Percentiles rank a stretch among this genome's conserved stretches.
Evolutionary conservation across 2,888 invertebrate species (phyloP).

Genomic region (Agrilus biguttatus): DNA sequence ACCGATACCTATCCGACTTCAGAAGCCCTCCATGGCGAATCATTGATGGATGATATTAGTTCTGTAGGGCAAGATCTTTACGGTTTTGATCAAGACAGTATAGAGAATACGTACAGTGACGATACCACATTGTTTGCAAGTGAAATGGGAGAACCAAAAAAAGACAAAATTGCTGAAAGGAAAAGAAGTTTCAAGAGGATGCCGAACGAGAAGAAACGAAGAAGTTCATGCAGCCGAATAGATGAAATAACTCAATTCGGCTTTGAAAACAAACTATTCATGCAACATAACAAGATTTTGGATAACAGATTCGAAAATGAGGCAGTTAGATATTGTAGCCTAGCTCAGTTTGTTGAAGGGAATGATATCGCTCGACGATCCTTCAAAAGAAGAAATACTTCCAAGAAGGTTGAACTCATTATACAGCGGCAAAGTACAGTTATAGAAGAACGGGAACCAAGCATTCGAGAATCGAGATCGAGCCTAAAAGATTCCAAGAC

Average conservation of each 20-base stretch:
- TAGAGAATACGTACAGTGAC: constrained; percentile 47
- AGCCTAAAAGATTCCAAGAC: constrained; percentile 11
- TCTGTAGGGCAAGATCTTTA: constrained; percentile 49
- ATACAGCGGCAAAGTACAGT: constrained; percentile 25
- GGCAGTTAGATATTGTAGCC: constrained; percentile 57
- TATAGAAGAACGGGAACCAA: constrained; percentile 25
- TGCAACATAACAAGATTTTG: constrained; percentile 29
- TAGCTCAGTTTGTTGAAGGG: constrained; percentile 72
- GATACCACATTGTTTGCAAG: constrained; percentile 53
- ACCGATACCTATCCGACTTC: constrained; percentile 58
- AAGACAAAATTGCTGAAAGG: constrained; percentile 40
- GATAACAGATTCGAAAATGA: constrained; percentile 30
- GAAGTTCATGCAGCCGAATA: constrained; percentile 26
- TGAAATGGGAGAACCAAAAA: constrained; percentile 25
- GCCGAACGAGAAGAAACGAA: constrained; percentile 26
- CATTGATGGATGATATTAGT: constrained; percentile 64
- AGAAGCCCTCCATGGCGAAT: constrained; percentile 65
- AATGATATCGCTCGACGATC: constrained; percentile 70
- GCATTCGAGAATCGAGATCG: neutral
- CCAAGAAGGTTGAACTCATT: constrained; percentile 31
- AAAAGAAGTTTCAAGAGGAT: constrained; percentile 40
- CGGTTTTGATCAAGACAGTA: constrained; percentile 44
- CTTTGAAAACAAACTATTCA: constrained; percentile 58
- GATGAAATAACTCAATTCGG: constrained; percentile 48
- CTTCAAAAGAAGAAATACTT: constrained; percentile 39